A percentile compares a stretch with the other conserved stretches of the same genome.
Evolutionary conservation across 1,140 invertebrate species (phyloP).

Genomic region (Drosophila equinoxialis): DNA sequence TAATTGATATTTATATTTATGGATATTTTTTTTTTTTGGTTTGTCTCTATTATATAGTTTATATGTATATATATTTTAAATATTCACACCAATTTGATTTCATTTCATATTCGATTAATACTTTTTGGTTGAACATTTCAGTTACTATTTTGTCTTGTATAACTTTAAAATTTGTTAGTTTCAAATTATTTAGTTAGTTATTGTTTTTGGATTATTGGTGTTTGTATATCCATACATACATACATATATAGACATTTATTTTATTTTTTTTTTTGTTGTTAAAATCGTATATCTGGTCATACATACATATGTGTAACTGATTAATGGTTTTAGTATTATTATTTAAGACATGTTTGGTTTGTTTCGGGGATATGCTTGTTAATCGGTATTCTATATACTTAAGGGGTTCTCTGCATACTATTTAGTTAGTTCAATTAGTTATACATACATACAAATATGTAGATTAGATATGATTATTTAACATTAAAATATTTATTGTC

Average conservation of each 20-base stretch:
- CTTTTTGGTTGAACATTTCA: conserved; percentile 11
- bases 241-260: conserved; percentile 15
- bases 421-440: conserved; percentile 27
- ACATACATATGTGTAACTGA: background rate
- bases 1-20: conserved; percentile 17
- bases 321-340: conserved; percentile 3
- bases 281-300: conserved; percentile 54
- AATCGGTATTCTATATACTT: conserved; percentile 25
- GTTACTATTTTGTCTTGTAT: background rate
- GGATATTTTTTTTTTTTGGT: conserved; percentile 18
- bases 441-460: background rate
- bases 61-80: background rate
- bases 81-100: conserved; percentile 7
- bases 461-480: conserved; percentile 34
- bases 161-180: background rate
- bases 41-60: background rate
- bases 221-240: background rate
- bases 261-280: background rate
- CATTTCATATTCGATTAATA: background rate
- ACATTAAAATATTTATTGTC: conserved; percentile 80
- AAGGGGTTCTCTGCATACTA: conserved; percentile 23
- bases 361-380: conserved; percentile 21
- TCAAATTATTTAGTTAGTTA: conserved; percentile 4
- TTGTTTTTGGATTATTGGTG: background rate
- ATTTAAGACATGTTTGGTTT: background rate